Percentiles rank a stretch among this genome's conserved stretches.
Conservation (phyloP, 2,113 vertebrate species). For the Charina bottae region DNA sequence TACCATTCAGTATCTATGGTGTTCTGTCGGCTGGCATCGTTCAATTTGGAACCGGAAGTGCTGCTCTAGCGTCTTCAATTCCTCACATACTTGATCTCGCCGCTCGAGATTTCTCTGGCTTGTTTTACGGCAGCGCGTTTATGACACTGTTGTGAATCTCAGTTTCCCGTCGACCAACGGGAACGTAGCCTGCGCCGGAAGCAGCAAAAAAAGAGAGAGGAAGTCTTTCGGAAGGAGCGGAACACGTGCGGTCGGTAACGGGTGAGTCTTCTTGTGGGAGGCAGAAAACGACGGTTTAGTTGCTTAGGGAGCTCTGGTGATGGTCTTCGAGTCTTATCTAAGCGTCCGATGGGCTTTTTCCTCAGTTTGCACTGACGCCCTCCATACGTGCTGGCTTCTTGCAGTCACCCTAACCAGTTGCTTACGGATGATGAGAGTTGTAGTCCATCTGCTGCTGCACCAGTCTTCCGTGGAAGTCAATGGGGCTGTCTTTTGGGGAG, state of each 20-base stretch:
- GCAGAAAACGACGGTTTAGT: background rate
- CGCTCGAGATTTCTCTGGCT: background rate
- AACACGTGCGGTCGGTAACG: background rate
- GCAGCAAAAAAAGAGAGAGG: background rate
- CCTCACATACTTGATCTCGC: no score
- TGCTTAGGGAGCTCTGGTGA: background rate
- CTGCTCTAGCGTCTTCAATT: rapidly evolving
- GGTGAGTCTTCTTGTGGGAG: no score
- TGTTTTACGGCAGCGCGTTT: slow-evolving; percentile 9
- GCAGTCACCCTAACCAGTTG: no score
- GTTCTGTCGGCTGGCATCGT: background rate
- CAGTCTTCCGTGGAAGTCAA: background rate
- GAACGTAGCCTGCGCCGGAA: background rate
- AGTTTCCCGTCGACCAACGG: background rate
- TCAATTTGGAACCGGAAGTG: background rate
- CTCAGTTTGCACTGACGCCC: background rate
- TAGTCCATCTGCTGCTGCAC: background rate
- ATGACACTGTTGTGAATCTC: background rate
- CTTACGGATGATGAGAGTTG: background rate
- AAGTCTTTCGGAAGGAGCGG: background rate
- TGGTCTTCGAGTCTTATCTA: background rate
- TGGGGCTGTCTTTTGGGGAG: background rate
- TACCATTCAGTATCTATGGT: background rate
- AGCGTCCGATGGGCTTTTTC: background rate
- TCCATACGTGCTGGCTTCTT: no score